phyloP scores from a whole-genome alignment of 2,888 invertebrate genomes.

The Sarcophaga variegata region DNA sequence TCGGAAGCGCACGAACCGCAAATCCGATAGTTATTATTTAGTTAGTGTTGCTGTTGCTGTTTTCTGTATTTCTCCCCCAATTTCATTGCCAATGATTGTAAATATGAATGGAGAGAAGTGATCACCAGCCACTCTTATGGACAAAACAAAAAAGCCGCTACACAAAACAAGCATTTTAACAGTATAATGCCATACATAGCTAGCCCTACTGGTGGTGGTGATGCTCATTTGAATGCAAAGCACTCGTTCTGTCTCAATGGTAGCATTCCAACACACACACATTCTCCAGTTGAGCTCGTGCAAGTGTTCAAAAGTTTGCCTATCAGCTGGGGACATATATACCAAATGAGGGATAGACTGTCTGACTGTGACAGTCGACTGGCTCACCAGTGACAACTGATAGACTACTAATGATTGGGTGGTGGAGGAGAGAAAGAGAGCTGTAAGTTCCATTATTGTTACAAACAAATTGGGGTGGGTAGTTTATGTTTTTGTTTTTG shows the following conservation, averaged over 20 bases:
- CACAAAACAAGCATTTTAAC: neutral
- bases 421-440: constrained; percentile 10
- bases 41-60: constrained; percentile 61
- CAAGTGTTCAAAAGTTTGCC: constrained; percentile 25
- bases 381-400: neutral
- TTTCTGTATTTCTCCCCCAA: constrained; percentile 30
- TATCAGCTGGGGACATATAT: neutral
- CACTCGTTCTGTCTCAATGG: constrained; percentile 61
- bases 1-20: constrained; percentile 77
- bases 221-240: constrained; percentile 53
- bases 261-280: constrained; percentile 46
- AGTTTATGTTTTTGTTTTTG: neutral
- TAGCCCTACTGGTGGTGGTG: neutral
- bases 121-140: neutral
- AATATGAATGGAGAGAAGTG: constrained; percentile 35
- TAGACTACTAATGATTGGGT: constrained; percentile 13
- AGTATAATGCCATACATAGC: neutral
- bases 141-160: constrained; percentile 10
- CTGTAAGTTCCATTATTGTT: constrained; percentile 54
- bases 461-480: constrained; percentile 57
- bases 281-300: constrained; percentile 48
- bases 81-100: constrained; percentile 61
- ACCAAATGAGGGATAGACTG: neutral
- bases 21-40: constrained; percentile 75
- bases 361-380: neutral